Conservation (phyloP, 30 jellyfish, hydroid and myxozoan genomes). For the Cassiopea xamachana region DNA sequence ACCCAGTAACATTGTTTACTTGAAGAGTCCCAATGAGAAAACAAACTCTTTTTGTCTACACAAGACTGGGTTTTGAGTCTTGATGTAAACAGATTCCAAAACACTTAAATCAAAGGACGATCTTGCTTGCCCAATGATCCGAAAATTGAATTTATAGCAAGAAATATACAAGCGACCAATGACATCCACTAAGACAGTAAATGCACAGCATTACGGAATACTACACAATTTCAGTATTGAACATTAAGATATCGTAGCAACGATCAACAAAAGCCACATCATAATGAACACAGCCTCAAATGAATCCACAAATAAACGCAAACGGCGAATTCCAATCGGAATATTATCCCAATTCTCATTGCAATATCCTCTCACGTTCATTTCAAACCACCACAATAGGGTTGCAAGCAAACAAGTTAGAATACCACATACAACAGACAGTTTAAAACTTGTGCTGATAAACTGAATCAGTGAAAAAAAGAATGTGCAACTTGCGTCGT, state of each 20-base stretch:
- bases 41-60: too few relatives aligned
- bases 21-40: too few relatives aligned
- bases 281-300: constrained; percentile 9
- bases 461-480: neutral
- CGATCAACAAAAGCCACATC: constrained; percentile 11
- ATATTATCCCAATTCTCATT: constrained; percentile 2
- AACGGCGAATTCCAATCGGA: neutral
- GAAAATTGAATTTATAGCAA: too few relatives aligned
- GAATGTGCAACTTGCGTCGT: neutral
- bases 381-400: constrained; percentile 22
- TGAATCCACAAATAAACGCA: neutral
- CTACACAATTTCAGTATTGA: neutral
- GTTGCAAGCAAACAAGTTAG: constrained; percentile 17
- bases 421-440: neutral
- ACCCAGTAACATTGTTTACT: too few relatives aligned
- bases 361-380: constrained; percentile 19
- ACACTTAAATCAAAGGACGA: too few relatives aligned
- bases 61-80: too few relatives aligned
- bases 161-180: neutral
- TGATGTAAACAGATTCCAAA: too few relatives aligned
- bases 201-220: neutral
- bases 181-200: constrained; percentile 9
- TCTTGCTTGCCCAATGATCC: too few relatives aligned
- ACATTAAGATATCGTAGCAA: constrained; percentile 2
- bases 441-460: neutral